Evolutionary conservation across 1,140 invertebrate species (phyloP).

Genomic region (Drosophila insularis): DNA sequence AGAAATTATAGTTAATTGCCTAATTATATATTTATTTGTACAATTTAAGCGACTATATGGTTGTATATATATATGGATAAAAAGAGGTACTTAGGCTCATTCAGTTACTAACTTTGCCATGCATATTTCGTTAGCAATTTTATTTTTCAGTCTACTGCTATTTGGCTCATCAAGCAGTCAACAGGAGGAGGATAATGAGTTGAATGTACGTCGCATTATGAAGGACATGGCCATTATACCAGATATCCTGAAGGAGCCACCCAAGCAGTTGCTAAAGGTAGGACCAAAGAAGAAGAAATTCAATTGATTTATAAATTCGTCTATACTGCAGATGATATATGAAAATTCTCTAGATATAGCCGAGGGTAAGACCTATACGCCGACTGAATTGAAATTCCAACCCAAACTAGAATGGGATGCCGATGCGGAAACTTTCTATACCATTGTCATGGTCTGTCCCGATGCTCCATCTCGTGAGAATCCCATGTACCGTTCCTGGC

Average conservation of each 20-base stretch:
- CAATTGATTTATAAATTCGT: too few species aligned
- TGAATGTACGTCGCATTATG: conserved; percentile 50
- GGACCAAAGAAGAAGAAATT: neutral
- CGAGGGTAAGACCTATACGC: conserved; percentile 59
- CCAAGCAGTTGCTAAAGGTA: conserved; percentile 70
- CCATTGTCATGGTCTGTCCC: conserved; percentile 86
- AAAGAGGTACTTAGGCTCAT: neutral
- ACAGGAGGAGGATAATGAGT: conserved; percentile 40
- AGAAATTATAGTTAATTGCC: conserved; percentile 15
- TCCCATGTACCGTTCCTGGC: conserved; percentile 92
- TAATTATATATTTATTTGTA: neutral
- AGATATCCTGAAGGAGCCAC: conserved; percentile 87
- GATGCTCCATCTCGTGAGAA: conserved; percentile 87
- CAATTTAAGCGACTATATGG: neutral
- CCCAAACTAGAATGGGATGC: conserved; percentile 85
- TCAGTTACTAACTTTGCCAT: conserved; percentile 18
- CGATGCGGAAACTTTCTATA: conserved; percentile 86
- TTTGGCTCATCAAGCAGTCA: conserved; percentile 18
- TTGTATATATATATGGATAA: neutral
- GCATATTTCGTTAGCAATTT: conserved; percentile 37
- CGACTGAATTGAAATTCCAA: conserved; percentile 55
- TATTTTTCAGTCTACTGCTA: conserved; percentile 15
- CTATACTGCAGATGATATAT: conserved; percentile 32
- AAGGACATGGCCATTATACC: conserved; percentile 84
- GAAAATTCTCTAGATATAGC: conserved; percentile 54